Conservation (phyloP, 2,888 invertebrate genomes). For the Automeris io region DNA sequence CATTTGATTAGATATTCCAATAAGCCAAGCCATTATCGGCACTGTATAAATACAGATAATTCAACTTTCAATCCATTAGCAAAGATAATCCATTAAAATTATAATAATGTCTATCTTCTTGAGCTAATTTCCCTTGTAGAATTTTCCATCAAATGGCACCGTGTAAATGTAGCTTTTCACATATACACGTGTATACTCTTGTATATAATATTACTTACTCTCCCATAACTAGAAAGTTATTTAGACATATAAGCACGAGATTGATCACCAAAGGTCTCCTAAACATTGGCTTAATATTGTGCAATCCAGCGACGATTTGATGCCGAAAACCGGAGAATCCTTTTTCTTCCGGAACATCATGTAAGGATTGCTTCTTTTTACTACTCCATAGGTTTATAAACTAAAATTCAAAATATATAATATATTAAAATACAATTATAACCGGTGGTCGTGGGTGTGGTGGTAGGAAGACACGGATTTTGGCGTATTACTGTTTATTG, state of each 20-base stretch:
- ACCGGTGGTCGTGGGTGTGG: no score
- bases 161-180: background rate
- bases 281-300: constrained; percentile 58
- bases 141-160: background rate
- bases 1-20: no score
- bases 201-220: constrained; percentile 41
- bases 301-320: constrained; percentile 43
- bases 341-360: constrained; percentile 26
- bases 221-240: constrained; percentile 50
- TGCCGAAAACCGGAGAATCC: constrained; percentile 23
- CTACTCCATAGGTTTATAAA: constrained; percentile 47
- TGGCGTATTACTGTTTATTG: no score
- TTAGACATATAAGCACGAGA: constrained; percentile 36
- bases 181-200: background rate
- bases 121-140: background rate
- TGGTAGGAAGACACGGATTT: no score
- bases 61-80: no score
- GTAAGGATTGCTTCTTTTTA: constrained; percentile 25
- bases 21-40: no score
- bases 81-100: no score
- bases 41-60: no score
- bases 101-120: constrained; percentile 4
- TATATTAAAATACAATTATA: no score
- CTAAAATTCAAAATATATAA: no score
- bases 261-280: constrained; percentile 40